These are phyloP conservation scores for Vannuccia rotundouncinata DNA, from an alignment of 2,888 invertebrate species.

Conservation along the genomic window DNA sequence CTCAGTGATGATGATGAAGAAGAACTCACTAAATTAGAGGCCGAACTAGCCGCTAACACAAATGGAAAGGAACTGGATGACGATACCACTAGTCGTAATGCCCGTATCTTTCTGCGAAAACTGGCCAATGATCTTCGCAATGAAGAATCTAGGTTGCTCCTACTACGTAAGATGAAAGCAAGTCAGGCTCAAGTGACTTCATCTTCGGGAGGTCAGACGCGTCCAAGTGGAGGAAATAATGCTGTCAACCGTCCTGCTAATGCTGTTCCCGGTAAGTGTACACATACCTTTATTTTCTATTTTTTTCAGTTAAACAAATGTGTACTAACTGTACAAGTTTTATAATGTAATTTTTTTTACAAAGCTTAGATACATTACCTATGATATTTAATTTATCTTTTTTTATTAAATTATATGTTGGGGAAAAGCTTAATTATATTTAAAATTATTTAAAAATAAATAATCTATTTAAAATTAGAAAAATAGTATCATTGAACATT, in stretches of 20 bases:
- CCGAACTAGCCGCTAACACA: too few relatives aligned
- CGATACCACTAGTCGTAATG: background rate
- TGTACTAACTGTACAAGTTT: too few relatives aligned
- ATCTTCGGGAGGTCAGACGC: background rate
- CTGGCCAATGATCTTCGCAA: background rate
- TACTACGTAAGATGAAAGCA: background rate
- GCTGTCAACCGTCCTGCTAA: background rate
- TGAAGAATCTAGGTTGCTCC: background rate
- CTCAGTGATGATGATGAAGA: conserved; percentile 30
- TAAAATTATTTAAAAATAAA: too few relatives aligned
- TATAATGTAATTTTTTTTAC: too few relatives aligned
- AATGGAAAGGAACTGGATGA: background rate
- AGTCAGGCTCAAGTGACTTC: background rate
- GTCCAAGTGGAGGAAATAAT: background rate
- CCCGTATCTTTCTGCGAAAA: background rate
- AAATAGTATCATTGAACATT: too few relatives aligned
- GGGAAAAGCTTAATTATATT: too few relatives aligned
- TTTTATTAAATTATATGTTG: too few relatives aligned
- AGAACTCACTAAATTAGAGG: background rate
- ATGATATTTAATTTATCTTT: too few relatives aligned
- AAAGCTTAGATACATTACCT: too few relatives aligned
- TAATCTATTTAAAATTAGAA: too few relatives aligned
- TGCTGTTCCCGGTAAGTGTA: background rate
- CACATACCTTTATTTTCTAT: too few relatives aligned
- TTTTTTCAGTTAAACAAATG: too few relatives aligned